Percentiles rank a stretch among this genome's conserved stretches.
Evolutionary conservation across 2,888 invertebrate genomes (phyloP).

Genomic region (Parnassius glacialis): DNA sequence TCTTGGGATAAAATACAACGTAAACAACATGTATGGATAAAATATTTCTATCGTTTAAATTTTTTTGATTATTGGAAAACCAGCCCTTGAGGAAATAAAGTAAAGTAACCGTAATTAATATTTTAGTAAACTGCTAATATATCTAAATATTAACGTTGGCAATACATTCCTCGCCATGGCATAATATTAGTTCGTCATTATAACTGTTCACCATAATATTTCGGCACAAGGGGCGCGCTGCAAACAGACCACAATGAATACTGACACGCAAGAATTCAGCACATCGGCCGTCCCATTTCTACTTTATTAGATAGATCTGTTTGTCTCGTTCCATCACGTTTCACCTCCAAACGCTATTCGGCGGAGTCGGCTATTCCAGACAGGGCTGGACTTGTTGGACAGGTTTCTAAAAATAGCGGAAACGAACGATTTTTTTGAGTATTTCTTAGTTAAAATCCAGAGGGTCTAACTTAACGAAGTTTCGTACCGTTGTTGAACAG

Average conservation of each 20-base stretch:
- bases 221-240: constrained; percentile 32
- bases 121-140: not conserved
- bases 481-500: constrained; percentile 10
- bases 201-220: constrained; percentile 42
- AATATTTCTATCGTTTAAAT: too few species aligned
- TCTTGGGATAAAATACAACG: too few species aligned
- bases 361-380: constrained; percentile 56
- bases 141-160: too few species aligned
- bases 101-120: not conserved
- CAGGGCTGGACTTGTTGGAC: constrained; percentile 66
- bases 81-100: not conserved
- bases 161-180: not conserved
- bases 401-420: constrained; percentile 77
- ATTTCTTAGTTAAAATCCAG: constrained; percentile 46
- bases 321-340: constrained; percentile 70
- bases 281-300: constrained; percentile 65
- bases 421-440: constrained; percentile 60
- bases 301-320: constrained; percentile 50
- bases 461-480: constrained; percentile 30
- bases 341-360: constrained; percentile 76
- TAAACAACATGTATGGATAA: too few species aligned
- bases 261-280: constrained; percentile 67
- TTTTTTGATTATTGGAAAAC: too few species aligned
- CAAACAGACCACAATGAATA: constrained; percentile 46
- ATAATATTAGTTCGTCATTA: constrained; percentile 31